Evolutionary conservation across 2,113 vertebrate species (phyloP), one percentile per base, ranked within the genome.

Genomic region (Holacanthus passer): DNA sequence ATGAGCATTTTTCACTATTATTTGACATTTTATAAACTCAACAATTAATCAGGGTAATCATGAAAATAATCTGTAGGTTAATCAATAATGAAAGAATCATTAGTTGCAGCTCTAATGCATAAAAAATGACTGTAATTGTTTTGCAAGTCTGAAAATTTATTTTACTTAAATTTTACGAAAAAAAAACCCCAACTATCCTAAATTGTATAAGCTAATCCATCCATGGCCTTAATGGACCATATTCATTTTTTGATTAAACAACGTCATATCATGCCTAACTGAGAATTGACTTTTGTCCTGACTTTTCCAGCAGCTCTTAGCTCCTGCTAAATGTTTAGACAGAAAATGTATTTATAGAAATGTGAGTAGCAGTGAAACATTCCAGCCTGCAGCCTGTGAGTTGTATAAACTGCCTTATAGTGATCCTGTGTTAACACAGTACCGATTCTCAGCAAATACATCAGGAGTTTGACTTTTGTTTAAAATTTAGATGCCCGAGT

Each of bases 361-460:
- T 50, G 19, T 19, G 14, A 50, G 41, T 11, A 41, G 41, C 20
- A 16, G 5, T 72, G 16, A 63, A 43, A 39, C 5, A 11, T 55
- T 35, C 11, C 27, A 66, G 72, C 43, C 32, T 48, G 60, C 39
- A 82, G 24, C 12, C 45, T 55, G 27, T 60, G 63, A 71, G 19
- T 62, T 67, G 4, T n/a, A 24, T 41, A 29, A 50, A 45, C n/a
- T 70, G 29, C 3, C 16, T 20, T 24, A 35, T 7, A 45, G 10
- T 14, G 24, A 71, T 43, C 24, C 32, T 37, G 11, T 60, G 39
- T 47, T 11, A 29, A 29, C 47, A 31, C 10, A 55, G 3, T 41
- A 17, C 9, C 17, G 32, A 14, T 32, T 35, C 13, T 50, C 39
- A 56, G 4, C 56, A 39, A 16, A 41, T 12, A 39, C 10, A 22